Evolutionary conservation across 2,888 invertebrate species (phyloP), one percentile per base, ranked within the genome.

Genomic region (Limulus polyphemus): DNA sequence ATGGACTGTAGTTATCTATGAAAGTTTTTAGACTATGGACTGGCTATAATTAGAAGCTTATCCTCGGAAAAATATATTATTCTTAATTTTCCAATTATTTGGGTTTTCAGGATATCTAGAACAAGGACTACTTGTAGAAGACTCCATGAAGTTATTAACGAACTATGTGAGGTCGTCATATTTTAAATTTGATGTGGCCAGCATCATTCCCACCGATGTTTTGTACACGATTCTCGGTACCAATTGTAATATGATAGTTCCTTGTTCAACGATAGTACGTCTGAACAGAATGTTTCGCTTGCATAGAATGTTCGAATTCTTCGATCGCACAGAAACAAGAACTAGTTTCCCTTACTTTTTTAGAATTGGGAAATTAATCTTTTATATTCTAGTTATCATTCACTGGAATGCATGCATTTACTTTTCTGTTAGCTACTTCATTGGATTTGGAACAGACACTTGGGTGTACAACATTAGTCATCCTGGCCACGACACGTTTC

Each of bases 401-500:
- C 94, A 94, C 76, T 94, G 93, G 92, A 94, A 94, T 75, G 93
- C 90, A 32, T 94, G 94, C 78, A 80, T 93, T 71, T 94, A 92
- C 77, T 94, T 91, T 76, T 88, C 86, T 64, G 88, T 94, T 70
- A 92, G 91, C 77, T 89, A 88, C 74, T 83, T 84, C 17, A 87
- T 94, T 62, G 93, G 93, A 10, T 92, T 93, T 74, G 91, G 91
- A 16, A 81, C 84, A 1, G 93, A 94, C 75, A 85, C 85, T 72
- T 92, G 92, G 79, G 77, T 78, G 1, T 79, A 77, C 63, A 61
- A 64, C 56, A 60, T 65, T 61, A 64, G 56, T 51, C 63, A 65
- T 49, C 62, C 67, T 11, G 47, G 60, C 11, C 67, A 62, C 57
- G 61, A 61, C n/a, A 63, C 89, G 17, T 80, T 95, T 11, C 84